phyloP scores from a whole-genome alignment of 2,113 vertebrate genomes.

The Ictalurus punctatus region DNA sequence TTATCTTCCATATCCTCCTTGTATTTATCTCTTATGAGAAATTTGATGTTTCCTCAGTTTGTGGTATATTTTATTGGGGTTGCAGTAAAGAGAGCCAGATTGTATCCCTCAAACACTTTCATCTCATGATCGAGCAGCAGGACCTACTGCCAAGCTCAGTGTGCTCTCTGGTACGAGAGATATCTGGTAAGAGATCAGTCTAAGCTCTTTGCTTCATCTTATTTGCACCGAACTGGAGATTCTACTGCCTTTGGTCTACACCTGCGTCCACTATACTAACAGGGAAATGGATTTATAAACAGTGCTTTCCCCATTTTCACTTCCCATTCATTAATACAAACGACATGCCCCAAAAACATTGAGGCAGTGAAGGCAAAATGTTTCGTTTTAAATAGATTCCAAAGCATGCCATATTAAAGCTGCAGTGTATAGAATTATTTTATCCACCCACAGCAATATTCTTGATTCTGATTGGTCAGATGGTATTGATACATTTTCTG shows the following conservation, averaged over 20 bases:
- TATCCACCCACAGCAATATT: background rate
- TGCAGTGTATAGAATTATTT: background rate
- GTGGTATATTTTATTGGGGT: background rate
- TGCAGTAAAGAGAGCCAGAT: background rate
- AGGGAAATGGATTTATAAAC: background rate
- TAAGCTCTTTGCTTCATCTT: background rate
- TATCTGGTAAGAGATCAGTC: background rate
- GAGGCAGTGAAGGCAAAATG: background rate
- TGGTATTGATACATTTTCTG: background rate
- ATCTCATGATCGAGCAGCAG: background rate
- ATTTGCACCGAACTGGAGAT: background rate
- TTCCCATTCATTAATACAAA: background rate
- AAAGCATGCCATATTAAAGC: background rate
- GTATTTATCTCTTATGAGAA: background rate
- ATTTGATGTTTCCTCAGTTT: background rate
- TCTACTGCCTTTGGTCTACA: background rate
- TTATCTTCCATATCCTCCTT: background rate
- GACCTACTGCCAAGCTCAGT: background rate
- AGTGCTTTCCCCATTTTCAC: background rate
- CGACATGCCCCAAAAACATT: background rate
- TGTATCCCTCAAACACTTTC: background rate
- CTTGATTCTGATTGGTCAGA: background rate
- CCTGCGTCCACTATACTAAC: background rate
- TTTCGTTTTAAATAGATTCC: background rate
- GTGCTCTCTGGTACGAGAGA: background rate